These are phyloP conservation scores for Drosophila yakuba DNA, from an alignment of 1,140 invertebrate species.

Conservation along the genomic window DNA sequence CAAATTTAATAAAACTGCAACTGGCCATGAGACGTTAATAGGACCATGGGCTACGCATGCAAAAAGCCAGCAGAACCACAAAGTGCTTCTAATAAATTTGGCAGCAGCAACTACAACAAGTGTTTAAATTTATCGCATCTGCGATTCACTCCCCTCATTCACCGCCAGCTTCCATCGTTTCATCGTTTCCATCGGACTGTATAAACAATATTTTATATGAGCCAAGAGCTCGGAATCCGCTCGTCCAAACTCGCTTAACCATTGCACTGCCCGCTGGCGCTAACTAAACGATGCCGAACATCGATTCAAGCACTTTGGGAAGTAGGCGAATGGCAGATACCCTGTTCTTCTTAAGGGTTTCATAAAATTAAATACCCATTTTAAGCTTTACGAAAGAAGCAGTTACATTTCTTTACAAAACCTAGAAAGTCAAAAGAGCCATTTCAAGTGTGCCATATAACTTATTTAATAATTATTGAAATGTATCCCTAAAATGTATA, in stretches of 20 bases:
- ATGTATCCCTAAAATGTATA: no score
- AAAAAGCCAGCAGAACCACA: conserved; percentile 72
- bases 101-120: conserved; percentile 77
- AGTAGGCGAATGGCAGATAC: neutral
- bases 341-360: neutral
- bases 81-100: conserved; percentile 81
- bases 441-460: no score
- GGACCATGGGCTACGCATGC: conserved; percentile 57
- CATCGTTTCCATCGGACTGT: conserved; percentile 39
- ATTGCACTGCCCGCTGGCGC: conserved; percentile 56
- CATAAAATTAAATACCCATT: neutral
- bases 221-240: conserved; percentile 45
- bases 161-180: conserved; percentile 6
- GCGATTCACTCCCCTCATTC: conserved; percentile 49
- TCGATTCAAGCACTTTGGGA: conserved; percentile 3
- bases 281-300: conserved; percentile 67
- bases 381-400: no score
- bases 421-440: no score
- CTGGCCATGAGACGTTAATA: conserved; percentile 48
- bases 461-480: no score
- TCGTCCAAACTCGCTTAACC: conserved; percentile 53
- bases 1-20: conserved; percentile 72
- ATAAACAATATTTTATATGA: conserved; percentile 76
- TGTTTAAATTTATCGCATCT: conserved; percentile 79
- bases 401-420: no score